These are phyloP conservation scores for Malurus alboscapulatus DNA, from an alignment of 2,113 vertebrate species.

Conservation along the genomic window DNA sequence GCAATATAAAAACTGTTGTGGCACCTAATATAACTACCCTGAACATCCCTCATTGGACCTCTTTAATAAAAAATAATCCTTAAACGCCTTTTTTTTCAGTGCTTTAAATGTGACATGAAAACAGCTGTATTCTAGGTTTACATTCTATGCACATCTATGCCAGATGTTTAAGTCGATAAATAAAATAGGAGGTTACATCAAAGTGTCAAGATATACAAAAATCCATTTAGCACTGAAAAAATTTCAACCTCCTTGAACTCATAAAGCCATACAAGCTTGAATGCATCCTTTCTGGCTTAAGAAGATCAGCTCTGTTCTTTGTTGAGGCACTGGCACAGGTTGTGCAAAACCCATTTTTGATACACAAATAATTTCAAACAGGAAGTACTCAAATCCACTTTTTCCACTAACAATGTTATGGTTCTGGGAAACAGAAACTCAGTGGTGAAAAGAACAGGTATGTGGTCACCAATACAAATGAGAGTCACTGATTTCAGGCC, in stretches of 20 bases:
- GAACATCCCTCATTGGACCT: constrained; percentile 70
- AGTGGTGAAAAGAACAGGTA: constrained; percentile 62
- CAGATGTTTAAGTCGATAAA: constrained; percentile 72
- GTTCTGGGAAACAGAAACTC: constrained; percentile 73
- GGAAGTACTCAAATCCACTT: constrained; percentile 70
- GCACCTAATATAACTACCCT: constrained; percentile 72
- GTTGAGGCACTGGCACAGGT: constrained; percentile 74
- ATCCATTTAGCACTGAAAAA: constrained; percentile 70
- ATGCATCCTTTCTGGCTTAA: constrained; percentile 68
- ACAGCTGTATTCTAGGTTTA: constrained; percentile 63
- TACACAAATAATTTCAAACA: constrained; percentile 71
- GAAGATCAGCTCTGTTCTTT: constrained; percentile 72
- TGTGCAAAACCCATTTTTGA: constrained; percentile 74
- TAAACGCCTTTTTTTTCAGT: constrained; percentile 67
- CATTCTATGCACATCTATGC: constrained; percentile 70
- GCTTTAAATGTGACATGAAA: constrained; percentile 72
- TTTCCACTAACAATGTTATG: constrained; percentile 70
- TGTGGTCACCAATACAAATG: background rate
- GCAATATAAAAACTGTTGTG: constrained; percentile 69
- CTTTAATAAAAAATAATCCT: constrained; percentile 67
- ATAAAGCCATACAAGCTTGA: constrained; percentile 70
- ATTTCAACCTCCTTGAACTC: constrained; percentile 64
- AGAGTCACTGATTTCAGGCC: constrained; percentile 22
- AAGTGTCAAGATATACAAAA: constrained; percentile 74
- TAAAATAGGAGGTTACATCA: constrained; percentile 71